Evolutionary conservation across 2,113 vertebrate genomes (phyloP), one percentile per base, ranked within the genome.

Genomic region (Okapia johnstoni): DNA sequence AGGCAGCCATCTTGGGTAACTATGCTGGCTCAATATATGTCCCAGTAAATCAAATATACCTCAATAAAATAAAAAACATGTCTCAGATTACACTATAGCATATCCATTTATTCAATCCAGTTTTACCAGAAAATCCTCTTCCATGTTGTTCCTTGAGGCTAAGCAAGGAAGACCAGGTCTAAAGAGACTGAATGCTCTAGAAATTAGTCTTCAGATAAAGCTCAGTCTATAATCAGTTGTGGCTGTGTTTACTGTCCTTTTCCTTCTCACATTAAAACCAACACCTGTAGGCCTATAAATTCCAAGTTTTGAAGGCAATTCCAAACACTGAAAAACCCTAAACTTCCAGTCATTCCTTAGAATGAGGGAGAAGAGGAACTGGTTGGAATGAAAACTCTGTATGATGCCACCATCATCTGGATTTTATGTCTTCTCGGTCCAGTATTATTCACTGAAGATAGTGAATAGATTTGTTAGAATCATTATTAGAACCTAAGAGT

Each of bases 401-500:
- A 60, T 54, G 60, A 66, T 58, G 60, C 76, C 61, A 93, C 11
- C 54, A 52, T 58, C 54, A 94, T 60, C 19, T 58, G 73, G 73
- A 95, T 97, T 90, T 7, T 84, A 11, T 88, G 28, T 79, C 96
- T 93, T 93, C 93, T 46, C 84, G 80, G 55, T 92, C 92, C 61
- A 98, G 63, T 76, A 97, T 13, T 88, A 97, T 98, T 98, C 96
- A 92, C 61, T 52, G 88, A 97, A 96, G 87, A 94, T 84, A 94
- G 94, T 63, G 85, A 98, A 97, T 80, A 97, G 96, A 96, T 95
- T 94, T 97, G 83, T 85, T 90, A 96, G 60, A 96, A 97, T 97
- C 95, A 97, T 98, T 98, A 98, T 96, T 98, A 98, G 93, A 97
- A 96, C 52, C 92, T 76, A 93, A 92, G 96, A 98, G 93, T 97